Conservation (phyloP, 2,797 vertebrate genomes). For the Podargus strigoides region DNA sequence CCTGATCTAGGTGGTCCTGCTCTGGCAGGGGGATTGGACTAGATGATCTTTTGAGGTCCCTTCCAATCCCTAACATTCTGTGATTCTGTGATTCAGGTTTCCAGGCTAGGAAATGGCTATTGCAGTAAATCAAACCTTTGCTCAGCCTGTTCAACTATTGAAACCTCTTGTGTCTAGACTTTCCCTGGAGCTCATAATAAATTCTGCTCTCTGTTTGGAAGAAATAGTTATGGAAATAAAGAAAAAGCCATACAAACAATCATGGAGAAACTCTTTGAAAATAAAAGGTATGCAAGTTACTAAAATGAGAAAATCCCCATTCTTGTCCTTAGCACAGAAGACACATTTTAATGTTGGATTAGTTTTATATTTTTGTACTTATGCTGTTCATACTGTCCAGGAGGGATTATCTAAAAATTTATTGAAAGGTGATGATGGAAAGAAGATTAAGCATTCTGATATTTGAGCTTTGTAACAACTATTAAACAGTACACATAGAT, state of each 20-base stretch:
- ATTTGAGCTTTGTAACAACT: neutral
- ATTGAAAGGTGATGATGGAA: neutral
- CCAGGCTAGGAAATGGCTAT: neutral
- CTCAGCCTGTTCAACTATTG: neutral
- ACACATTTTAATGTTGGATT: neutral
- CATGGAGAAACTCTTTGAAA: neutral
- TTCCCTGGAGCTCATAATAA: neutral
- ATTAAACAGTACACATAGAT: neutral
- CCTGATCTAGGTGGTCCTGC: too few relatives aligned
- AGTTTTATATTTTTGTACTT: neutral
- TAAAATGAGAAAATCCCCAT: neutral
- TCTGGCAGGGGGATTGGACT: too few relatives aligned
- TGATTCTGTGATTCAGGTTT: too few relatives aligned
- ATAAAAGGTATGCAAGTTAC: neutral
- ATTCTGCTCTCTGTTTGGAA: neutral
- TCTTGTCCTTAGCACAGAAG: neutral
- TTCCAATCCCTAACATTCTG: too few relatives aligned
- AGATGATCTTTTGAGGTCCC: too few relatives aligned
- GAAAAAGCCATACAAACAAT: neutral
- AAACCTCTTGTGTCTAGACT: neutral
- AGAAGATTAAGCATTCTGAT: neutral
- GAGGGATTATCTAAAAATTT: neutral
- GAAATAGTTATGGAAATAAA: neutral
- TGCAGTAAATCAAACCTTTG: neutral
- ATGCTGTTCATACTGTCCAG: neutral